Evolutionary conservation across 2,797 vertebrate genomes (phyloP).

Genomic region (Sebastes baramenuke): DNA sequence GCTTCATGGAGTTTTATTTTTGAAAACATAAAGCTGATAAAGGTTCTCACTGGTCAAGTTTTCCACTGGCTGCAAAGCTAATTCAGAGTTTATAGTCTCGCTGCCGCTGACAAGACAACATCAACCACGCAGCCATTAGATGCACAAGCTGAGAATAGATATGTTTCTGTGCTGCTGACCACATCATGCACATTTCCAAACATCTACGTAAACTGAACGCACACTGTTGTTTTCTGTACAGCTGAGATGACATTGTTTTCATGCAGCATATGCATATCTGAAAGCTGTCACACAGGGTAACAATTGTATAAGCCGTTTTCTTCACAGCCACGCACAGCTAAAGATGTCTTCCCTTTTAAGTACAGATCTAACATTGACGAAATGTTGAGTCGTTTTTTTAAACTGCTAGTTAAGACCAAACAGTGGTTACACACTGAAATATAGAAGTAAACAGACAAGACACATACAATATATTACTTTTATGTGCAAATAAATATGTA

Average conservation of each 20-base stretch:
- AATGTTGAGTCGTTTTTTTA: constrained; percentile 19
- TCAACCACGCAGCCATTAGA: constrained; percentile 25
- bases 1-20: constrained; percentile 15
- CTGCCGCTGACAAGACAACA: constrained; percentile 23
- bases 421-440: constrained; percentile 35
- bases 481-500: constrained; percentile 81
- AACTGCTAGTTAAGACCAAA: constrained; percentile 35
- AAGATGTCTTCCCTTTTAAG: constrained; percentile 15
- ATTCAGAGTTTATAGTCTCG: not conserved
- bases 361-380: constrained; percentile 16
- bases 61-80: not conserved
- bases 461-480: constrained; percentile 46
- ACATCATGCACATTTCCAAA: constrained; percentile 40
- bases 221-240: constrained; percentile 29
- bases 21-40: constrained; percentile 5
- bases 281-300: constrained; percentile 1
- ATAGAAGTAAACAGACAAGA: constrained; percentile 63
- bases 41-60: not conserved
- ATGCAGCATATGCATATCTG: constrained; percentile 37
- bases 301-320: constrained; percentile 7
- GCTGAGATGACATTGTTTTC: constrained; percentile 11
- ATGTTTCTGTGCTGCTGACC: constrained; percentile 20
- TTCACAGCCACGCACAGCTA: not conserved
- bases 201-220: constrained; percentile 14
- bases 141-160: constrained; percentile 7